A percentile compares a stretch with the other conserved stretches of the same genome.
Evolutionary conservation across 2,113 vertebrate species (phyloP).

Genomic region (Picathartes gymnocephalus): DNA sequence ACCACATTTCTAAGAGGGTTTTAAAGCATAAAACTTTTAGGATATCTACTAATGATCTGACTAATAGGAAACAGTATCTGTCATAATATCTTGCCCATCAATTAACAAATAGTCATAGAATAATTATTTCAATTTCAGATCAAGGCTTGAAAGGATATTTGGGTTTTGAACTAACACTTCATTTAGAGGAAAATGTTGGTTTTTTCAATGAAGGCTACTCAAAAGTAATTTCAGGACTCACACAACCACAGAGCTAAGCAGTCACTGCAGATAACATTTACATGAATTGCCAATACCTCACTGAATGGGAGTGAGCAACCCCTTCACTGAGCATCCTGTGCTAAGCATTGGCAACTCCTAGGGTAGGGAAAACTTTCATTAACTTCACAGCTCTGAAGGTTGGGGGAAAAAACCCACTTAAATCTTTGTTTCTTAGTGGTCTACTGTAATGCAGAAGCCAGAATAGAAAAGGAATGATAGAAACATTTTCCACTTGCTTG

Average conservation of each 20-base stretch:
- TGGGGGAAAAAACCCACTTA: rapidly evolving
- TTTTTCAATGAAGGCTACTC: background rate
- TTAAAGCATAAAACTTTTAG: background rate
- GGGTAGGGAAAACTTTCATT: background rate
- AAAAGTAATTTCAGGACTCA: background rate
- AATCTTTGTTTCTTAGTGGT: background rate
- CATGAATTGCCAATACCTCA: background rate
- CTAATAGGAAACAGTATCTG: background rate
- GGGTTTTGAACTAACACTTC: background rate
- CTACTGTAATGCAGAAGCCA: background rate
- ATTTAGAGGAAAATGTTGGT: background rate
- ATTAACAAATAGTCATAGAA: background rate
- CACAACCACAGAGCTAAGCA: background rate
- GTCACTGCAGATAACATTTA: background rate
- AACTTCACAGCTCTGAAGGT: background rate
- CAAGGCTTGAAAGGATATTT: background rate
- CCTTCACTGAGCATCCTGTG: background rate
- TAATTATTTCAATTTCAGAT: background rate
- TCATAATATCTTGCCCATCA: background rate
- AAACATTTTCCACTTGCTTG: background rate
- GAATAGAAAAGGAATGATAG: background rate
- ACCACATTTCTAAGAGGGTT: background rate
- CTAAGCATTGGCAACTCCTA: background rate
- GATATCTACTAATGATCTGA: background rate
- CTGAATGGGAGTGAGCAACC: background rate